Evolutionary conservation across 2,797 vertebrate genomes (phyloP), one percentile per base, ranked within the genome.

Genomic region (Odontamblyopus rebecca): DNA sequence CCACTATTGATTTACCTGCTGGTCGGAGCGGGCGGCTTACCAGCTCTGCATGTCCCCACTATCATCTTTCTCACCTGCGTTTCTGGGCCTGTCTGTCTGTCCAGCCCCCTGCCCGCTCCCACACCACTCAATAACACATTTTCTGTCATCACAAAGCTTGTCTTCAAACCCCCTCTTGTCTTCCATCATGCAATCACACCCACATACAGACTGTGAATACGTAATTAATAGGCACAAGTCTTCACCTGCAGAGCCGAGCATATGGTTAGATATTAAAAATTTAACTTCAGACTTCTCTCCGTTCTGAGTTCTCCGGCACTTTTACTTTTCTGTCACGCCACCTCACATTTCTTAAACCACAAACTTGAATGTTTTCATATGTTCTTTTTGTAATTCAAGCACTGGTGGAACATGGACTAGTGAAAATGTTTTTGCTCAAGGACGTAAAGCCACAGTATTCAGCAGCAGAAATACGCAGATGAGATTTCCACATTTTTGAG

Each of bases 181-280:
- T 60, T 62, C 73, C 66, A 69, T 78, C 80, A 76, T 9, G 2
- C 65, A 60, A 27, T 79, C 73, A 71, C 82, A 66, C 81, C 79
- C 78, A 80, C 77, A 76, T 69, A 71, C 79, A 73, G 69, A 61
- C 77, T 84, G 70, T 72, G 76, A 76, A 84, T 76, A 50, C 48
- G 69, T 91, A 75, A 84, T 89, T 88, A 83, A 82, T 81, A 76
- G 80, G 75, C 78, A 84, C 73, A 79, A 62, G 78, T 75, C 75
- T 82, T 88, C 77, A 87, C 90, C 88, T 91, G 89, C 83, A 79
- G 89, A 86, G 83, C 82, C 44, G 77, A 86, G 73, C 89, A 90
- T 90, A 90, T 91, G 88, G 88, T 64, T 67, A 79, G 79, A 76
- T 84, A 91, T 92, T 84, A 91, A 91, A 91, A 84, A 90, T 90